Conservation (phyloP, 2,888 invertebrate genomes). For the Trimorus sp. region DNA sequence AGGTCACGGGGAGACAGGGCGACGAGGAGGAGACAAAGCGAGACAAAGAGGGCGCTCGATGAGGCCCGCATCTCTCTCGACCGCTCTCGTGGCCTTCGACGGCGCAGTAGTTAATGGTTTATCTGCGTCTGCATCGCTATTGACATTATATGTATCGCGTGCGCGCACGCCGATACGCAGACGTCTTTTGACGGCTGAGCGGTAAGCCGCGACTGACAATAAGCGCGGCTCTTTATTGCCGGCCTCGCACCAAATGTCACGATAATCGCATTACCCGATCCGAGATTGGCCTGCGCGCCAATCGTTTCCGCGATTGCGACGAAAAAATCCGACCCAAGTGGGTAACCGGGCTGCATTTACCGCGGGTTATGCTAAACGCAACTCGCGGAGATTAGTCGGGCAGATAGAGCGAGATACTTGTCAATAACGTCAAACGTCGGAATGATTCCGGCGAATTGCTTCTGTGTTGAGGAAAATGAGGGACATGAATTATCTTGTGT, state of each 20-base stretch:
- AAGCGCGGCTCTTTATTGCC: constrained; percentile 48
- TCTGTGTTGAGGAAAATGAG: no score
- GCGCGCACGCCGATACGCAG: constrained; percentile 57
- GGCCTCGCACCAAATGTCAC: constrained; percentile 63
- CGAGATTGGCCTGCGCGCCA: constrained; percentile 21
- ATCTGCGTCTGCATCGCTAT: constrained; percentile 65
- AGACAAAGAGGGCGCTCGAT: constrained; percentile 67
- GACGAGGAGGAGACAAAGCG: constrained; percentile 48
- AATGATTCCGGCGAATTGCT: no score
- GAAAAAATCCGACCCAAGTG: no score
- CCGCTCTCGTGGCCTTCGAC: constrained; percentile 76
- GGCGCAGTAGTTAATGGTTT: constrained; percentile 61
- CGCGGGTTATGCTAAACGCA: no score
- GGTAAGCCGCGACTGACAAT: constrained; percentile 46
- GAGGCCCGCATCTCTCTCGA: constrained; percentile 76
- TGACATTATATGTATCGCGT: constrained; percentile 64
- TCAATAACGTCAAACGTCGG: no score
- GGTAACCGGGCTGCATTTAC: no score
- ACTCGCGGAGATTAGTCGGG: no score
- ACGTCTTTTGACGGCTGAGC: constrained; percentile 53
- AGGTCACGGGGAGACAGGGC: constrained; percentile 72
- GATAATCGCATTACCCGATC: constrained; percentile 53
- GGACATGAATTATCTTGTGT: no score
- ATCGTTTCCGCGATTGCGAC: neutral
- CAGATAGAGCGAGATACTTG: no score